Conservation (phyloP, 1,140 invertebrate genomes). For the Leptinotarsa texana region DNA sequence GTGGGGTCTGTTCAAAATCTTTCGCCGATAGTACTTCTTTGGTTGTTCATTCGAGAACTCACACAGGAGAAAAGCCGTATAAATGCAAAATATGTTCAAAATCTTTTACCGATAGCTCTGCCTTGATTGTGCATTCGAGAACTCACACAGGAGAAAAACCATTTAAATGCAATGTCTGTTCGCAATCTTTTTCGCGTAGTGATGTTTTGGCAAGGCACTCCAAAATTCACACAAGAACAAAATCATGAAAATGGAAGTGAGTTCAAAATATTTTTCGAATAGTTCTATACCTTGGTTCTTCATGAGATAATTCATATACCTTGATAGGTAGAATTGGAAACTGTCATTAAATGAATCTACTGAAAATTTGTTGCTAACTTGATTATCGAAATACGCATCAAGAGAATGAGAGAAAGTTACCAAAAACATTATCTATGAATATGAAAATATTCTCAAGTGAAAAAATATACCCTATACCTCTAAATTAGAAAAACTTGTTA, state of each 20-base stretch:
- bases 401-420: too few relatives aligned
- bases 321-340: too few relatives aligned
- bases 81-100: slow-evolving; percentile 66
- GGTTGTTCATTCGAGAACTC: background rate
- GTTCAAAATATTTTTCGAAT: background rate
- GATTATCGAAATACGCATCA: too few relatives aligned
- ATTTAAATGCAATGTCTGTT: slow-evolving; percentile 58
- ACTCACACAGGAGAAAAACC: slow-evolving; percentile 60
- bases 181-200: slow-evolving; percentile 58
- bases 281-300: too few relatives aligned
- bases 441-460: too few relatives aligned
- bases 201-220: slow-evolving; percentile 62
- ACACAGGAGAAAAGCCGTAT: slow-evolving; percentile 64
- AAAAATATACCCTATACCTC: too few relatives aligned
- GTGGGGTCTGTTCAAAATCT: background rate
- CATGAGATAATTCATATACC: too few relatives aligned
- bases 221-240: slow-evolving; percentile 60
- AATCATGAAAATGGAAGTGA: slow-evolving; percentile 56
- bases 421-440: too few relatives aligned
- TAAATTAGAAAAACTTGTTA: too few relatives aligned
- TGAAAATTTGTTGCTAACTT: too few relatives aligned
- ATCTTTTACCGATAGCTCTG: slow-evolving; percentile 36
- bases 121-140: slow-evolving; percentile 58
- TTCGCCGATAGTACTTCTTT: background rate
- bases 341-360: too few relatives aligned